Evolutionary conservation across 2,888 invertebrate genomes (phyloP).

Genomic region (Orthonevra nobilis): DNA sequence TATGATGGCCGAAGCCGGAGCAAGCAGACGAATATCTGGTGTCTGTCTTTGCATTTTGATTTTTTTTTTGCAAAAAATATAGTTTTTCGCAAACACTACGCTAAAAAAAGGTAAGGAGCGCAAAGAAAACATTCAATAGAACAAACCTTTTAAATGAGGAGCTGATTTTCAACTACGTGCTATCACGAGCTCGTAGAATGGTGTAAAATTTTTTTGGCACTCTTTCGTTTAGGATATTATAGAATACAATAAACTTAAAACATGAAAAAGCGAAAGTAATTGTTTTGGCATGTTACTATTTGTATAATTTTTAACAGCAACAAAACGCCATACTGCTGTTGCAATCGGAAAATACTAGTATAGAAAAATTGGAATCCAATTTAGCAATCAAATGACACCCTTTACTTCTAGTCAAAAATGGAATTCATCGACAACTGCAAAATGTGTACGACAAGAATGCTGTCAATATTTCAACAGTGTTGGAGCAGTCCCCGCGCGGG

Average conservation of each 20-base stretch:
- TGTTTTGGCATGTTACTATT: constrained; percentile 4
- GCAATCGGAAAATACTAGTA: not conserved
- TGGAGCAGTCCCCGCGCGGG: too few relatives aligned
- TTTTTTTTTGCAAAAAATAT: not conserved
- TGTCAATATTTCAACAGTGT: too few relatives aligned
- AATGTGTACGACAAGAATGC: too few relatives aligned
- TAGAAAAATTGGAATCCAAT: too few relatives aligned
- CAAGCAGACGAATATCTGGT: constrained; percentile 7
- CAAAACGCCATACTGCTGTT: not conserved
- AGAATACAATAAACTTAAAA: not conserved
- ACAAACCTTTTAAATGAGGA: constrained; percentile 1
- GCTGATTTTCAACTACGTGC: constrained; percentile 1
- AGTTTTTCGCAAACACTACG: not conserved
- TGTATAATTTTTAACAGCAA: not conserved
- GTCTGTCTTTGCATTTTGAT: constrained; percentile 5
- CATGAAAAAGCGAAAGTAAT: constrained; percentile 13
- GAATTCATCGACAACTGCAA: too few relatives aligned
- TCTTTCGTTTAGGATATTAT: constrained; percentile 3
- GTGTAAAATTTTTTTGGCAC: constrained; percentile 11
- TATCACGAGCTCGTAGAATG: constrained; percentile 6
- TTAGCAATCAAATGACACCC: too few relatives aligned
- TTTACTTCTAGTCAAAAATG: too few relatives aligned
- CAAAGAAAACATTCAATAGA: constrained; percentile 18
- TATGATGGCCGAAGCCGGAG: not conserved
- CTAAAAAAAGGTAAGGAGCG: constrained; percentile 3